These are phyloP conservation scores for Vireo griseus DNA, from an alignment of 2,797 vertebrate genomes.

Conservation along the genomic window DNA sequence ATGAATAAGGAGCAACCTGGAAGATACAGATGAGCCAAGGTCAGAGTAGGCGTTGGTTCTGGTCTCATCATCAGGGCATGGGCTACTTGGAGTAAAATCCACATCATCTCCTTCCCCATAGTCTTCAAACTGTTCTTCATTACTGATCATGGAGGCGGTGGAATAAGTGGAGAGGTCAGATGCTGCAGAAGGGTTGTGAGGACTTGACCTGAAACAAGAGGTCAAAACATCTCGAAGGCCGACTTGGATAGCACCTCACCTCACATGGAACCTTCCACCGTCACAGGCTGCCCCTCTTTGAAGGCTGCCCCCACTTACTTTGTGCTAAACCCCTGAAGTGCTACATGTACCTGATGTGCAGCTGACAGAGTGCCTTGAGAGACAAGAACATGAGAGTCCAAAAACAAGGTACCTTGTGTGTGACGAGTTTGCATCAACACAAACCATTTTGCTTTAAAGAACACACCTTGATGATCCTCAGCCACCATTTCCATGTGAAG, in stretches of 20 bases:
- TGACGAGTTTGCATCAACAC: not conserved
- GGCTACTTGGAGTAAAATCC: slow-evolving; percentile 90
- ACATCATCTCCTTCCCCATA: slow-evolving; percentile 93
- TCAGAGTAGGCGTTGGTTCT: slow-evolving; percentile 90
- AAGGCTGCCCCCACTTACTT: not conserved
- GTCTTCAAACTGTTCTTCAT: slow-evolving; percentile 98
- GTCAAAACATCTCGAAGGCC: slow-evolving; percentile 44
- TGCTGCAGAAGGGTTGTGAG: slow-evolving; percentile 82
- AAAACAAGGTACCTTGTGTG: not conserved
- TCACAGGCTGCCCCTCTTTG: not conserved
- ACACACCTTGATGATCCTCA: not conserved
- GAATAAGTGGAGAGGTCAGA: slow-evolving; percentile 90
- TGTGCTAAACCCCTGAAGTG: not conserved
- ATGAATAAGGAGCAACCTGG: slow-evolving; percentile 79
- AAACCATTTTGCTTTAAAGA: not conserved
- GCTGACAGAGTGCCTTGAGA: not conserved
- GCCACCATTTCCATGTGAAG: not conserved
- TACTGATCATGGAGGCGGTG: slow-evolving; percentile 86
- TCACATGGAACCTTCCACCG: not conserved
- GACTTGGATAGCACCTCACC: not conserved
- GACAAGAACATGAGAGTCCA: not conserved
- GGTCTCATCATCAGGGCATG: slow-evolving; percentile 88
- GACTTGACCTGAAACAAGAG: slow-evolving; percentile 76
- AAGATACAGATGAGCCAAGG: slow-evolving; percentile 92
- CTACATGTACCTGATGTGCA: not conserved